Conservation (phyloP, 2,113 vertebrate species). For the Pedetes capensis region DNA sequence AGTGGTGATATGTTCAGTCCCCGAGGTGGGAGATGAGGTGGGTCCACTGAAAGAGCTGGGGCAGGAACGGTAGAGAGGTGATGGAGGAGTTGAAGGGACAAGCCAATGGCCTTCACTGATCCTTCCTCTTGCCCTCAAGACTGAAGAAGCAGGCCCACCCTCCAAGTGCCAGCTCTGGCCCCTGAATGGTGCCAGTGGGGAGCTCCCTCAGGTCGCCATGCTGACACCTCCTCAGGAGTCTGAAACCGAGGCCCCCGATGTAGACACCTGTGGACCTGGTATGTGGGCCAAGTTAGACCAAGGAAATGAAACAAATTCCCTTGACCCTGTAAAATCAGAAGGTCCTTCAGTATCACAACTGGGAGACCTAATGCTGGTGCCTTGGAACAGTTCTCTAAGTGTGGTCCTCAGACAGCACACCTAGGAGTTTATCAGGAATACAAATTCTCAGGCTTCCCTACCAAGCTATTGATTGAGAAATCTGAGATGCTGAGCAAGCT, state of each 20-base stretch:
- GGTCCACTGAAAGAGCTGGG: background rate
- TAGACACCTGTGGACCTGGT: conserved; percentile 76
- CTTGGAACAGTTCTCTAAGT: background rate
- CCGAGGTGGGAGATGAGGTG: conserved; percentile 63
- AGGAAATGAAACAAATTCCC: background rate
- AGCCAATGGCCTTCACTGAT: background rate
- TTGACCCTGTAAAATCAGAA: conserved; percentile 18
- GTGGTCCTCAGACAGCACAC: background rate
- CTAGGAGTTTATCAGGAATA: background rate
- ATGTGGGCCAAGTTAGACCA: background rate
- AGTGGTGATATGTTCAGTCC: conserved; percentile 47
- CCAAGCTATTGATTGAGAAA: background rate
- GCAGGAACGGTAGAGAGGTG: background rate
- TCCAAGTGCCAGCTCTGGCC: conserved; percentile 58
- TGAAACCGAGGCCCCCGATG: conserved; percentile 58
- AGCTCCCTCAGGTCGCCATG: conserved; percentile 77
- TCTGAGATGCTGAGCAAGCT: background rate
- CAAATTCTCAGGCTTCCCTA: background rate
- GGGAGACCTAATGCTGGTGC: background rate
- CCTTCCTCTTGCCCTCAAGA: conserved; percentile 45
- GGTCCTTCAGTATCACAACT: background rate
- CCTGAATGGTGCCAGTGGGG: conserved; percentile 80
- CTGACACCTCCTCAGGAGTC: conserved; percentile 76
- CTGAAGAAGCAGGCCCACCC: conserved; percentile 26
- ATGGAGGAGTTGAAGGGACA: background rate